A percentile compares a stretch with the other conserved stretches of the same genome.
Conservation (phyloP, 2,797 vertebrate genomes). For the Tangara arthus region DNA sequence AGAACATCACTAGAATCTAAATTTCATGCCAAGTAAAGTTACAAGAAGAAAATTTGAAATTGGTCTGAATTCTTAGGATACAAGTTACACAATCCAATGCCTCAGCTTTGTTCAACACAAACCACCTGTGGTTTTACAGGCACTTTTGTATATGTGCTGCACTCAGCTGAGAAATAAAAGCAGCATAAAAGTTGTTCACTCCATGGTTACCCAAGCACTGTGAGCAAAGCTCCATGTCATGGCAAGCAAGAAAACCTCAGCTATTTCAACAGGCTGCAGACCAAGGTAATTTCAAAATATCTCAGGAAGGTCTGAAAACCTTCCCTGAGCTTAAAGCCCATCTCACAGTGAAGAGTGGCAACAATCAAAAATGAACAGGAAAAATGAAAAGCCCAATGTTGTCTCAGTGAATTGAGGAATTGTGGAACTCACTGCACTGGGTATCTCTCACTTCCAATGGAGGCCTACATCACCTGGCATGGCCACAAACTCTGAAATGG, state of each 20-base stretch:
- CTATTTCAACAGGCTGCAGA: background rate
- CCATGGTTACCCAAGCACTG: background rate
- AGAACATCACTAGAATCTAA: background rate
- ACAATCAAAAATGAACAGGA: background rate
- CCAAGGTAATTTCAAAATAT: background rate
- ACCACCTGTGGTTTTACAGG: background rate
- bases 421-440: background rate
- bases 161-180: background rate
- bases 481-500: background rate
- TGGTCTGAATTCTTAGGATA: background rate
- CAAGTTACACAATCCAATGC: background rate
- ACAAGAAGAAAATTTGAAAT: background rate
- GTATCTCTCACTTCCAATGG: background rate
- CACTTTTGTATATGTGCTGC: background rate
- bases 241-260: background rate
- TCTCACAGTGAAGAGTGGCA: background rate
- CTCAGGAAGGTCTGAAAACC: background rate
- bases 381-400: background rate
- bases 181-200: background rate
- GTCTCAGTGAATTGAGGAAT: background rate
- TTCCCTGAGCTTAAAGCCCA: background rate
- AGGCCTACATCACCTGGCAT: background rate
- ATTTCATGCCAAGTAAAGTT: background rate
- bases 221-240: background rate
- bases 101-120: background rate